Evolutionary conservation across 1,140 invertebrate species (phyloP).

Genomic region (Eufriesea mexicana): DNA sequence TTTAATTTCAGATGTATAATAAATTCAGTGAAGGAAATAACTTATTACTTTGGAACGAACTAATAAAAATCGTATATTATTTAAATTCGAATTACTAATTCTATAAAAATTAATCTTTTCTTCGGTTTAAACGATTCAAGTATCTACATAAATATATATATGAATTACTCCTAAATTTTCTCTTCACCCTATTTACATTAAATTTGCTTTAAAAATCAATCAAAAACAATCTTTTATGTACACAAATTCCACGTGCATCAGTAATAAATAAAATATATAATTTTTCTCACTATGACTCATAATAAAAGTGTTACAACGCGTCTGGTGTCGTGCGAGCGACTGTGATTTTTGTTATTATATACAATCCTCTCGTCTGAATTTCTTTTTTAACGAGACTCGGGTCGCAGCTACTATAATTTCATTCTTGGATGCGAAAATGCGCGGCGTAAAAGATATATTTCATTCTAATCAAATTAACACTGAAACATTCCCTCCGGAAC

Average conservation of each 20-base stretch:
- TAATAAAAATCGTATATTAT: no score
- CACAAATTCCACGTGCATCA: neutral
- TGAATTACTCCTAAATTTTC: no score
- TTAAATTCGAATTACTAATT: no score
- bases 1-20: no score
- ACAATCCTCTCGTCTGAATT: neutral
- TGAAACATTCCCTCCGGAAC: neutral
- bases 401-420: neutral
- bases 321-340: neutral
- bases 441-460: conserved; percentile 3
- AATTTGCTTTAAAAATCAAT: no score
- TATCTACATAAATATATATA: no score
- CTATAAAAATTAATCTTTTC: no score
- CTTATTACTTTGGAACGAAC: no score
- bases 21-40: no score
- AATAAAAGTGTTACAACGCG: neutral
- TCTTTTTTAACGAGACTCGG: neutral
- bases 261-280: neutral
- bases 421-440: neutral
- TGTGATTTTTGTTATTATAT: neutral
- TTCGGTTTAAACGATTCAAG: no score
- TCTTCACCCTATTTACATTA: no score
- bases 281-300: neutral
- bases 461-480: conserved; percentile 1
- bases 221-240: neutral